Evolutionary conservation across 2,888 invertebrate species (phyloP).

Genomic region (Augochlorella aurata): DNA sequence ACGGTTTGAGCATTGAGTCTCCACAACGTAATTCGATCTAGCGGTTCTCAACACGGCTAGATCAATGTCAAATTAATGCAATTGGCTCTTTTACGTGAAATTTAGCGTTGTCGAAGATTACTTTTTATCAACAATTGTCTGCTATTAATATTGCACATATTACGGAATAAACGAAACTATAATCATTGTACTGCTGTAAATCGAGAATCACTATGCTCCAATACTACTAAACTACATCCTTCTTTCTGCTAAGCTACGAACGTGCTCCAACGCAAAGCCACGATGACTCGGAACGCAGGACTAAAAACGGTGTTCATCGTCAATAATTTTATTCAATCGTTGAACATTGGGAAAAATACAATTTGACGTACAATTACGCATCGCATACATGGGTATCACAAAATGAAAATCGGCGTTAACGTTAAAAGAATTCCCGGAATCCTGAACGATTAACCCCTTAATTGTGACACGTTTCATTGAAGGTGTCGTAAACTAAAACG

Average conservation of each 20-base stretch:
- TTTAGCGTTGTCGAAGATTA: too few relatives aligned
- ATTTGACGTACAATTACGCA: background rate
- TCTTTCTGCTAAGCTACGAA: background rate
- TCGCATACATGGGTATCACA: background rate
- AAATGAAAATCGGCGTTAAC: background rate
- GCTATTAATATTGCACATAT: too few relatives aligned
- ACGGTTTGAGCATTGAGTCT: too few relatives aligned
- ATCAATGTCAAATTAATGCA: too few relatives aligned
- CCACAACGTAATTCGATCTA: too few relatives aligned
- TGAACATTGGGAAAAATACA: constrained; percentile 40
- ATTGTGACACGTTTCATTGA: background rate
- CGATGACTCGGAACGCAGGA: background rate
- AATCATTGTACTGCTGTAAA: background rate
- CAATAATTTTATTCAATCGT: constrained; percentile 14
- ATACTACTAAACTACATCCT: background rate
- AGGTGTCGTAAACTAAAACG: background rate
- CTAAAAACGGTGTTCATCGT: background rate
- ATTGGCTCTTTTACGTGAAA: too few relatives aligned
- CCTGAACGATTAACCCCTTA: background rate
- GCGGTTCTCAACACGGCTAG: too few relatives aligned
- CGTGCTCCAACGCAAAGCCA: background rate
- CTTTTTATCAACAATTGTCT: too few relatives aligned
- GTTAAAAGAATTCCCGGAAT: background rate
- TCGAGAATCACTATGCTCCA: background rate
- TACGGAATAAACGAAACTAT: background rate